Evolutionary conservation across 1,140 invertebrate genomes (phyloP), one percentile per base, ranked within the genome.

Genomic region (Kradibia gibbosae): DNA sequence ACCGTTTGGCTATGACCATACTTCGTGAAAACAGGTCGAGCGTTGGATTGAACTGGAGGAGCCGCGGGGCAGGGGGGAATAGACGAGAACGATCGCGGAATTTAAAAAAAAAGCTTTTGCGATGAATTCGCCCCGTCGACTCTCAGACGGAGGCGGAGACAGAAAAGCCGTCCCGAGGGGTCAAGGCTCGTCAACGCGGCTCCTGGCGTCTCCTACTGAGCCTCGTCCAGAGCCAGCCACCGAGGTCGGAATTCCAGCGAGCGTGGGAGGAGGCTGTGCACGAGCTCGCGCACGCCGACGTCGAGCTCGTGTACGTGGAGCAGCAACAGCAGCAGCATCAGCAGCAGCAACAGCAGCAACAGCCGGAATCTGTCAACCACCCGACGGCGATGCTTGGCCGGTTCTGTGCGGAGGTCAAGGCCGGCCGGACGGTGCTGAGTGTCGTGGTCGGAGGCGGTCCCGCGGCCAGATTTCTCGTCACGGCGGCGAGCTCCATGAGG

Each of bases 181-280:
- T 73, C 3, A 75, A 82, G 45, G 55, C 34, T 20, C 70, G 53
- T 13, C 53, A 73, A 20, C 78, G 57, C 15, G 73, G 73, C n/a
- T 25, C 90, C 80, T 91, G 90, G 91, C 88, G 89, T 17, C 80
- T 91, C 25, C 86, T 90, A 25, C 83, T 91, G 53, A 88, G 87
- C 67, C 83, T 91, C 39, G 88, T 90, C 8, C 90, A 91, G 76
- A 86, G 88, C 11, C 90, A 91, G 42, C 86, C 87, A 39, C 84
- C 87, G 0, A 82, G 84, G 50, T 31, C 82, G 34, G 91, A 91
- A 45, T 86, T 91, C 13, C 90, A 91, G 65, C 87, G 86, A 55
- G 88, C 88, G 79, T 91, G 91, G 91, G 91, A 91, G 45, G 86
- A 87, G 28, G 89, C 88, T 8, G 86, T 89, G 77, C 79, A 90